Evolutionary conservation across 2,113 vertebrate species (phyloP).

Genomic region (Thinocorus orbignyianus): DNA sequence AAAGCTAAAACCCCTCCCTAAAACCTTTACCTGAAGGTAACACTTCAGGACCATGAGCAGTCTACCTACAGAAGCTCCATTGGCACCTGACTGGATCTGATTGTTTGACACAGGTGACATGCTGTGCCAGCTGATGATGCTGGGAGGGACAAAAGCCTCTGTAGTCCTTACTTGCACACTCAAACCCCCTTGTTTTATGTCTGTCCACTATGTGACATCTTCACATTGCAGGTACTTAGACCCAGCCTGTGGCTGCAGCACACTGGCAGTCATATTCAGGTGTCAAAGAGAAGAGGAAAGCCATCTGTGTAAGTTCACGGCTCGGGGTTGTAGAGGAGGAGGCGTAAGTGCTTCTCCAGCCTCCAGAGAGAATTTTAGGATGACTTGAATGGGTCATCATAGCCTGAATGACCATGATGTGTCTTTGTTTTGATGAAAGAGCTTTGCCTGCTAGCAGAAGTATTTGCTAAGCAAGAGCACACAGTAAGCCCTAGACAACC

Average conservation of each 20-base stretch:
- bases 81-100: neutral
- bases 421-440: neutral
- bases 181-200: neutral
- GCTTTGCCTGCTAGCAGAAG: neutral
- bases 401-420: neutral
- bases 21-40: neutral
- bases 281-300: neutral
- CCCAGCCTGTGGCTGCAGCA: neutral
- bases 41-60: neutral
- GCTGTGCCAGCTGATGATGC: accelerated
- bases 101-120: neutral
- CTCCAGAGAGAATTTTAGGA: neutral
- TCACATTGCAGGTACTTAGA: neutral
- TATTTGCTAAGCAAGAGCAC: neutral
- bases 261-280: too few species aligned
- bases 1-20: neutral
- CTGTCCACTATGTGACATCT: neutral
- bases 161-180: neutral
- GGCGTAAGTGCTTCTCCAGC: neutral
- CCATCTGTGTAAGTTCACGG: neutral
- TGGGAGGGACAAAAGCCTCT: neutral
- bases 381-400: neutral
- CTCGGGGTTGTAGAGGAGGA: neutral
- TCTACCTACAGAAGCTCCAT: neutral
- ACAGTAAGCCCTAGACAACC: neutral